Evolutionary conservation across 2,113 vertebrate genomes (phyloP), one percentile per base, ranked within the genome.

Genomic region (Egretta garzetta): DNA sequence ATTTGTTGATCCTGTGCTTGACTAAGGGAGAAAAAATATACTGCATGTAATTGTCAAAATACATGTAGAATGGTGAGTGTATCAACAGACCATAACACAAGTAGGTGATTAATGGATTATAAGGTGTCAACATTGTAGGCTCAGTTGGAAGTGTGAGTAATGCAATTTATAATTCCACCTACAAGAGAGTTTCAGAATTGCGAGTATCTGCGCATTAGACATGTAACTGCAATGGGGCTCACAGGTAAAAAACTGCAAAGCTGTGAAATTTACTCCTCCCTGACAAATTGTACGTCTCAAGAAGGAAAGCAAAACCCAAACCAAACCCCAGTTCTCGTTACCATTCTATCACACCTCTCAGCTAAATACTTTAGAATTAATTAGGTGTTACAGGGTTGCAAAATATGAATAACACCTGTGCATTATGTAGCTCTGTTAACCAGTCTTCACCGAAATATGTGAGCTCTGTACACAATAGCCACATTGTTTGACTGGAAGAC

Each of bases 151-250:
- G 27, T 55, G 16, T 72, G n/a, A 80, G 39, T 71, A 70, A 60
- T 80, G 37, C 7, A 37, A 21, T 94, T 93, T 74, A 33, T 75
- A 41, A 47, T 95, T 97, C 68, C 66, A 93, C 72, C 74, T 68
- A 43, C 53, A 52, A 80, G 52, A 80, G 33, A 75, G 52, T 83
- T 93, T 94, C 91, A 95, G 56, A 84, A 58, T 93, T 97, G 70
- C 72, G 79, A 72, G 89, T 83, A 50, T 37, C 45, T 95, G 56
- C 75, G 45, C 33, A 49, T 55, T 52, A 86, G 60, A 41, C 7
- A 10, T 56, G 41, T 79, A 88, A 76, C 49, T 73, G 35, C 8
- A 91, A 83, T 60, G 43, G 32, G 24, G 12, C 27, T 90, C 64
- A 32, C 7, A 87, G 71, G 33, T 62, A 53, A 45, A 87, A 86